Percentiles rank a stretch among this genome's conserved stretches.
Evolutionary conservation across 2,797 vertebrate species (phyloP).

Genomic region (Basileuterus tristriatus): DNA sequence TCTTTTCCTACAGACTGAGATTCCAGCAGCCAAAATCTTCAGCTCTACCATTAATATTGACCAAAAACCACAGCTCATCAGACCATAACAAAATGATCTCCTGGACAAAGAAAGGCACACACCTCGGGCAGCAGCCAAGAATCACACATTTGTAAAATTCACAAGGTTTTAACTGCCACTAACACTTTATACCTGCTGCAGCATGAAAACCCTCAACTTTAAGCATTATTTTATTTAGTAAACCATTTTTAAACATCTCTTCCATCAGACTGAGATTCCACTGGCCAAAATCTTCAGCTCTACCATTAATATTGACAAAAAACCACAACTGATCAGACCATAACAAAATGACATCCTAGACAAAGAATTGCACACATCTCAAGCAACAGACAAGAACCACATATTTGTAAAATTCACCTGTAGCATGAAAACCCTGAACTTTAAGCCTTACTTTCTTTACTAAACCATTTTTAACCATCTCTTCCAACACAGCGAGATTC

Average conservation of each 20-base stretch:
- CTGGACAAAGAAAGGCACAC: accelerated
- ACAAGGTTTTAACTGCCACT: no score
- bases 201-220: accelerated
- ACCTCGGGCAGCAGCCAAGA: accelerated
- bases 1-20: not conserved
- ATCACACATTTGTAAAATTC: not conserved
- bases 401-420: not conserved
- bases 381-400: accelerated
- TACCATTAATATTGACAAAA: accelerated
- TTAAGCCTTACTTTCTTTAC: not conserved
- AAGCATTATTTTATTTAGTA: not conserved
- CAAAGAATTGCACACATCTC: accelerated
- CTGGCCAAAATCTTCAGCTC: accelerated
- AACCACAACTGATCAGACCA: accelerated
- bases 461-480: not conserved
- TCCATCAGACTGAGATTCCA: not conserved
- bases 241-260: not conserved
- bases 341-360: accelerated
- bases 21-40: accelerated
- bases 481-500: not conserved
- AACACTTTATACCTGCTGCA: not conserved
- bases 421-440: accelerated
- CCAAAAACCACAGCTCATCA: accelerated
- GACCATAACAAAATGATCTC: accelerated
- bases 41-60: accelerated